Conservation (phyloP, 2,888 invertebrate species). For the Aleiodes leptofemur region DNA sequence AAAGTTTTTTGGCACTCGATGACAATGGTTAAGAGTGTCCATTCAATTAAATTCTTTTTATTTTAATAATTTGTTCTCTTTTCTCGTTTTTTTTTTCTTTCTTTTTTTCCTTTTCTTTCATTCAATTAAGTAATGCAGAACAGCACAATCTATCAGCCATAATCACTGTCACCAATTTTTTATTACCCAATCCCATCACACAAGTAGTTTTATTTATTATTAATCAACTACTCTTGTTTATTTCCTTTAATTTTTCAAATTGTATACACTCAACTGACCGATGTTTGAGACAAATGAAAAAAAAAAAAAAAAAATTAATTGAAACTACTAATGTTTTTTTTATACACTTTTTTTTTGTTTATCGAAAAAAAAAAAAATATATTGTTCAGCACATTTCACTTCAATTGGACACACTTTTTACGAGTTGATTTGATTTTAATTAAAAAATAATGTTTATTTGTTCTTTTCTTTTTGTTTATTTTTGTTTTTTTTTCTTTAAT, state of each 20-base stretch:
- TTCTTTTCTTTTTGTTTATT: slow-evolving; percentile 9
- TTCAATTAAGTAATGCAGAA: slow-evolving; percentile 9
- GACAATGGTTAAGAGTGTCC: slow-evolving; percentile 49
- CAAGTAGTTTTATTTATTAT: background rate
- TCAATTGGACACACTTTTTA: slow-evolving; percentile 16
- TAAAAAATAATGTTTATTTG: slow-evolving; percentile 8
- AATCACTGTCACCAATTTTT: slow-evolving; percentile 15
- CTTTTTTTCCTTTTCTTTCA: background rate
- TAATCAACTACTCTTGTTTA: background rate
- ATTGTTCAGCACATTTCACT: slow-evolving; percentile 27
- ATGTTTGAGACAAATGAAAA: slow-evolving; percentile 8
- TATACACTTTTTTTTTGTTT: slow-evolving; percentile 1
- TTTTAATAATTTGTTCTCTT: slow-evolving; percentile 10
- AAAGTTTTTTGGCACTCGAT: slow-evolving; percentile 62
- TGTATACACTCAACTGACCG: slow-evolving; percentile 11
- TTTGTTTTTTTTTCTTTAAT: slow-evolving; percentile 50
- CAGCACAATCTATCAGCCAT: slow-evolving; percentile 4
- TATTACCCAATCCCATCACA: slow-evolving; percentile 11
- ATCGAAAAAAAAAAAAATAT: slow-evolving; percentile 9
- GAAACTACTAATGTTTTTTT: slow-evolving; percentile 8
- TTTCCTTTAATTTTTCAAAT: slow-evolving; percentile 6
- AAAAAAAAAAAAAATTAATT: slow-evolving; percentile 25
- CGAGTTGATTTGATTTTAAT: slow-evolving; percentile 13
- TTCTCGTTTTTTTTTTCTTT: background rate
- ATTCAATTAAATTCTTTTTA: slow-evolving; percentile 43